Conservation (phyloP, 2,888 invertebrate species). For the Ctenicera cuprea region DNA sequence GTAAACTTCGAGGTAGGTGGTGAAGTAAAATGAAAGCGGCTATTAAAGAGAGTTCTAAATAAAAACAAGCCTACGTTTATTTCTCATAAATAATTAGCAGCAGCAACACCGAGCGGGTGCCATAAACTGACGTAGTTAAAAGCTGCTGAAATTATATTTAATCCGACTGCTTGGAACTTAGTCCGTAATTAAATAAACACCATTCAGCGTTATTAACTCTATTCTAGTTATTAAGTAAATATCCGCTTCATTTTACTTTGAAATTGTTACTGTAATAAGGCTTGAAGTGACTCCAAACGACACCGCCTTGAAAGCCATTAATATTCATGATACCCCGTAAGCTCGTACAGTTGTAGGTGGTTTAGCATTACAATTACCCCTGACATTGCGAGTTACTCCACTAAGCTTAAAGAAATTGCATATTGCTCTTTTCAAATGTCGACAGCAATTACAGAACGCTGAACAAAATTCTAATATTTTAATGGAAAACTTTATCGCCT, state of each 20-base stretch:
- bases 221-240: conserved; percentile 39
- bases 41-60: conserved; percentile 2
- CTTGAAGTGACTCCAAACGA: conserved; percentile 38
- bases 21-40: background rate
- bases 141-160: conserved; percentile 21
- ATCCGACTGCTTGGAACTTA: conserved; percentile 18
- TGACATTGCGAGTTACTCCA: conserved; percentile 12
- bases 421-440: background rate
- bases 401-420: conserved; percentile 13
- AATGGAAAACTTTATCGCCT: background rate
- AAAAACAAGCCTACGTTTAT: conserved; percentile 9
- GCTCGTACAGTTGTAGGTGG: conserved; percentile 47
- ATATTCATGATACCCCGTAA: conserved; percentile 48
- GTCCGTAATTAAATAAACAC: conserved; percentile 26
- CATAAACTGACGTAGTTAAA: conserved; percentile 5
- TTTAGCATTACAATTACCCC: conserved; percentile 38
- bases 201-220: conserved; percentile 24
- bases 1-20: background rate
- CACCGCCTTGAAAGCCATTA: conserved; percentile 47
- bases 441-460: background rate
- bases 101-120: background rate
- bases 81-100: background rate
- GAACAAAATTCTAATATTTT: conserved; percentile 10
- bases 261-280: conserved; percentile 45
- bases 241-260: conserved; percentile 43